Conservation (phyloP, 2,797 vertebrate genomes). For the Lepidocolaptes lacrymiger region DNA sequence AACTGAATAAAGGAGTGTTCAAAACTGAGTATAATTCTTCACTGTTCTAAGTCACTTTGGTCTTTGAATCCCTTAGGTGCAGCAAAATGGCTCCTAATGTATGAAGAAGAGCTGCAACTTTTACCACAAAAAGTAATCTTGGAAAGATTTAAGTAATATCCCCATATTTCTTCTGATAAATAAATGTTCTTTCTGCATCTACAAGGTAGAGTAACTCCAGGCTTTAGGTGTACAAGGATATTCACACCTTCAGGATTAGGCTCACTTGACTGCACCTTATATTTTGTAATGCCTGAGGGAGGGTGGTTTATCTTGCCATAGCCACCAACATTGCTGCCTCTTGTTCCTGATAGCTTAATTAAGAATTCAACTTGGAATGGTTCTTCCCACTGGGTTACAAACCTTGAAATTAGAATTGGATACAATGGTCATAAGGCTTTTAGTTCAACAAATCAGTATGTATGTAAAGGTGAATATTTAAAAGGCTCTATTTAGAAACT, state of each 20-base stretch:
- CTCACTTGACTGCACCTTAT: conserved; percentile 61
- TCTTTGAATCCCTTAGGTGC: neutral
- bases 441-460: conserved; percentile 29
- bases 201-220: conserved; percentile 29
- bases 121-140: neutral
- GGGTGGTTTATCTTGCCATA: conserved; percentile 57
- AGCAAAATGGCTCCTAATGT: neutral
- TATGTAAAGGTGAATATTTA: conserved; percentile 33
- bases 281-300: conserved; percentile 39
- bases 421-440: conserved; percentile 51
- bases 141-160: neutral
- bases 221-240: conserved; percentile 39
- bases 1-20: neutral
- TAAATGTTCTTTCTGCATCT: neutral
- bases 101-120: neutral
- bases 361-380: conserved; percentile 55
- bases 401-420: conserved; percentile 68
- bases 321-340: conserved; percentile 48
- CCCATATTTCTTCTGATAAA: conserved; percentile 25
- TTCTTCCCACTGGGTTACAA: conserved; percentile 63
- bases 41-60: neutral
- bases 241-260: conserved; percentile 68
- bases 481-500: neutral
- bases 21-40: neutral
- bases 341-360: conserved; percentile 71